Percentiles rank a stretch among this genome's conserved stretches.
Evolutionary conservation across 1,140 invertebrate species (phyloP).

Genomic region (Tetragnatha versicolor): DNA sequence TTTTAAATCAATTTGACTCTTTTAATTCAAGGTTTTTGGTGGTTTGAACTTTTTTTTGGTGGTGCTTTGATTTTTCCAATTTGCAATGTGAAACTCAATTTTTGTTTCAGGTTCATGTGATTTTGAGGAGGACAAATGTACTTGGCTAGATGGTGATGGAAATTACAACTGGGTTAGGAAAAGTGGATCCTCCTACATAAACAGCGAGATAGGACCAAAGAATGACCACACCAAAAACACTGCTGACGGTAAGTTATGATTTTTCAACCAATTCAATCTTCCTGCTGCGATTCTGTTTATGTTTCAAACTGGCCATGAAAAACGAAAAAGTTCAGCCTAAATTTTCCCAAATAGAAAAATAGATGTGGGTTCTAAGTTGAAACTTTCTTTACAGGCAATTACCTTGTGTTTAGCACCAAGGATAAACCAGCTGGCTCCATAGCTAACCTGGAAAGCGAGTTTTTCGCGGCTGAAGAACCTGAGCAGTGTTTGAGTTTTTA

Average conservation of each 20-base stretch:
- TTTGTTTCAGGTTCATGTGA: conserved; percentile 43
- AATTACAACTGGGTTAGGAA: conserved; percentile 43
- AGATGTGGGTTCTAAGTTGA: too few species aligned
- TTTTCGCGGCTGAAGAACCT: conserved; percentile 11
- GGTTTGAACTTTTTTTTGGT: too few species aligned
- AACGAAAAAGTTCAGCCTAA: too few species aligned
- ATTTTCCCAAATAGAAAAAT: too few species aligned
- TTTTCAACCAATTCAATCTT: too few species aligned
- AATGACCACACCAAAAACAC: conserved; percentile 1
- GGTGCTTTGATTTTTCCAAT: too few species aligned
- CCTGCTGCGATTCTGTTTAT: too few species aligned
- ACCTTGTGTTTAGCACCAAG: conserved; percentile 36
- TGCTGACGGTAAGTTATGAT: conserved; percentile 15
- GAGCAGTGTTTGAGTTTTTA: conserved; percentile 13
- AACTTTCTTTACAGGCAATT: conserved; percentile 21
- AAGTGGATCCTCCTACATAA: not conserved
- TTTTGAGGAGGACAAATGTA: conserved; percentile 49
- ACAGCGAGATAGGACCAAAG: conserved; percentile 19
- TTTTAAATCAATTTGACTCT: too few species aligned
- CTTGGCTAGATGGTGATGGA: conserved; percentile 36
- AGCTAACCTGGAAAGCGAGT: conserved; percentile 40
- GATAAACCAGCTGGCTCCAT: not conserved
- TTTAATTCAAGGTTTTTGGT: too few species aligned
- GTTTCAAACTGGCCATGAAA: not conserved
- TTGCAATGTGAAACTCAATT: too few species aligned